These are phyloP conservation scores for Danio tinwini DNA, from an alignment of 2,797 vertebrate genomes.

Conservation along the genomic window DNA sequence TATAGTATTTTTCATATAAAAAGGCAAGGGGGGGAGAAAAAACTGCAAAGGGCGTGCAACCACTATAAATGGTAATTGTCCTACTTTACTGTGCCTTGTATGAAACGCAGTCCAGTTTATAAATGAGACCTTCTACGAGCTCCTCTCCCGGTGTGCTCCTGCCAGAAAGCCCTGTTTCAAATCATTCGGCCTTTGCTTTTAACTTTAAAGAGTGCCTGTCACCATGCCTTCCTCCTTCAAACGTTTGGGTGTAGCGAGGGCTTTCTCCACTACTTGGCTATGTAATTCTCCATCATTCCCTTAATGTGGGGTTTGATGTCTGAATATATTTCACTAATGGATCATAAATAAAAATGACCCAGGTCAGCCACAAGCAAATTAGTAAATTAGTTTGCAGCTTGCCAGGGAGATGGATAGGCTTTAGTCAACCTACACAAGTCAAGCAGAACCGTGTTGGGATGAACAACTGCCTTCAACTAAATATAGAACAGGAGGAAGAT, in stretches of 20 bases:
- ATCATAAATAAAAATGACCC: slow-evolving; percentile 74
- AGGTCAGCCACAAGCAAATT: slow-evolving; percentile 75
- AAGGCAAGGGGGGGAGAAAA: slow-evolving; percentile 61
- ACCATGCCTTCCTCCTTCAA: slow-evolving; percentile 52
- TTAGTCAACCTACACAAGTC: slow-evolving; percentile 64
- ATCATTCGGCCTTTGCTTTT: slow-evolving; percentile 57
- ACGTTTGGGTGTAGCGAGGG: slow-evolving; percentile 54
- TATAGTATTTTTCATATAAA: slow-evolving; percentile 68
- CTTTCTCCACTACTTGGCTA: slow-evolving; percentile 67
- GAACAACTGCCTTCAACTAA: slow-evolving; percentile 42
- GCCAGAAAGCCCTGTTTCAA: slow-evolving; percentile 45
- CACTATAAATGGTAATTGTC: slow-evolving; percentile 77
- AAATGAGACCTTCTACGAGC: slow-evolving; percentile 57
- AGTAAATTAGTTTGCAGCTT: slow-evolving; percentile 75
- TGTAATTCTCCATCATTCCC: slow-evolving; percentile 75
- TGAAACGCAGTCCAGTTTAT: slow-evolving; percentile 68
- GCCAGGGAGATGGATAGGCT: slow-evolving; percentile 71
- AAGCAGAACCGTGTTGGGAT: slow-evolving; percentile 48
- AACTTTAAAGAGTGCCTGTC: slow-evolving; percentile 59
- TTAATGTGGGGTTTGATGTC: slow-evolving; percentile 69
- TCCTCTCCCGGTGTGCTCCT: slow-evolving; percentile 44
- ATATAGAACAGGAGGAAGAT: slow-evolving; percentile 58
- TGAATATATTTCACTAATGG: slow-evolving; percentile 78
- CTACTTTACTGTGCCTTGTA: slow-evolving; percentile 65
- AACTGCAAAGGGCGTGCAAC: slow-evolving; percentile 67